A percentile compares a stretch with the other conserved stretches of the same genome.
Conservation (phyloP, 2,888 invertebrate genomes). For the Hypolimnas misippus region DNA sequence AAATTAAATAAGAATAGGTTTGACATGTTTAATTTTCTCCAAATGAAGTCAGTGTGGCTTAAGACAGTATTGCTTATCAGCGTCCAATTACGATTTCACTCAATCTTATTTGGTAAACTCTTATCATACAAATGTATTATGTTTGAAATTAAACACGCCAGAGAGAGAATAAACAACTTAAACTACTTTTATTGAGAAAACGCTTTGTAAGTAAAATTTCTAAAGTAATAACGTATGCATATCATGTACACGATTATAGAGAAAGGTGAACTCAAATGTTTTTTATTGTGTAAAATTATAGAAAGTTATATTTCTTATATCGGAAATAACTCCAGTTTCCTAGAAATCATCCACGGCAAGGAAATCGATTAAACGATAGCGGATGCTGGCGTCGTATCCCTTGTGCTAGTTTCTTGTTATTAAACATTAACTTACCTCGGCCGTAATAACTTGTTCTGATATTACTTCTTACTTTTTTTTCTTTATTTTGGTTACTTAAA, state of each 20-base stretch:
- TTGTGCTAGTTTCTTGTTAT: conserved; percentile 16
- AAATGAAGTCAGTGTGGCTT: too few relatives aligned
- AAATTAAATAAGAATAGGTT: too few relatives aligned
- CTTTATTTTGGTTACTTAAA: not conserved
- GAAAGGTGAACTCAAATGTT: conserved; percentile 1
- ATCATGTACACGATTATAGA: not conserved
- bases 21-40: too few relatives aligned
- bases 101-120: too few relatives aligned
- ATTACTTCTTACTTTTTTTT: not conserved
- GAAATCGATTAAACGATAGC: conserved; percentile 24
- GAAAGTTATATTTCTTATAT: conserved; percentile 13
- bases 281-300: not conserved
- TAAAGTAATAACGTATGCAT: not conserved
- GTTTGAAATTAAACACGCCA: too few relatives aligned
- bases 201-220: not conserved
- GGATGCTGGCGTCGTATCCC: conserved; percentile 12
- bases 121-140: too few relatives aligned
- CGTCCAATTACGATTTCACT: too few relatives aligned
- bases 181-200: not conserved
- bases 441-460: conserved; percentile 1
- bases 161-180: not conserved
- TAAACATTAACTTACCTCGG: conserved; percentile 9
- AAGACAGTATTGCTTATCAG: too few relatives aligned
- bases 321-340: conserved; percentile 17
- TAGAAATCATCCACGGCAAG: conserved; percentile 25